Percentiles rank a stretch among this genome's conserved stretches.
These are phyloP conservation scores for Zaprionus camerounensis DNA, from an alignment of 1,140 invertebrate species.

Conservation along the genomic window DNA sequence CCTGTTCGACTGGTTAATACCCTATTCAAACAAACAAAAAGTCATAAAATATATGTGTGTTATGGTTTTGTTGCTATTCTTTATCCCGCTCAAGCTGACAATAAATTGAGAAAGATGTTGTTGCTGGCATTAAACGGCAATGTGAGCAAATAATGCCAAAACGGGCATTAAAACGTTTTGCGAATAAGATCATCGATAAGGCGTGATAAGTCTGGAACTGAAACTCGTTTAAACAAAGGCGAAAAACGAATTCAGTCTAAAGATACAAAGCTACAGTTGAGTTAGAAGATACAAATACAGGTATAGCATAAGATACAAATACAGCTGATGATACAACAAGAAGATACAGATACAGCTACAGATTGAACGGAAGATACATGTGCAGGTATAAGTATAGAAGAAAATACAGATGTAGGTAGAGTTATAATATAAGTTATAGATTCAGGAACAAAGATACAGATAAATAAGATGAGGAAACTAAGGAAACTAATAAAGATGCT, in stretches of 20 bases:
- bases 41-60: not conserved
- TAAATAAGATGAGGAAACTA: too few species aligned
- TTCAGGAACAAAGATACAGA: too few species aligned
- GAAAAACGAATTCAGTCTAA: not conserved
- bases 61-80: not conserved
- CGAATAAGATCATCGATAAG: slow-evolving; percentile 30
- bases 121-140: not conserved
- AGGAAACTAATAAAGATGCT: too few species aligned
- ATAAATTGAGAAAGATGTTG: not conserved
- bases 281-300: not conserved
- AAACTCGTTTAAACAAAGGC: slow-evolving; percentile 33
- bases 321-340: not conserved
- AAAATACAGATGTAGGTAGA: not conserved
- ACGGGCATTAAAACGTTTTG: slow-evolving; percentile 23
- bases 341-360: not conserved
- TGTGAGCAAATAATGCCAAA: slow-evolving; percentile 26
- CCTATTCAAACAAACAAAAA: not conserved
- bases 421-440: too few species aligned
- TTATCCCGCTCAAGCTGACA: not conserved
- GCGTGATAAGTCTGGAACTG: slow-evolving; percentile 12
- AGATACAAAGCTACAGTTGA: not conserved
- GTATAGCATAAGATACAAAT: not conserved
- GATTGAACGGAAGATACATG: not conserved
- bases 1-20: not conserved
- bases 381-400: not conserved